Base-by-base conservation (phyloP, 2,113 vertebrate species). In the Casuarius casuarius region DNA sequence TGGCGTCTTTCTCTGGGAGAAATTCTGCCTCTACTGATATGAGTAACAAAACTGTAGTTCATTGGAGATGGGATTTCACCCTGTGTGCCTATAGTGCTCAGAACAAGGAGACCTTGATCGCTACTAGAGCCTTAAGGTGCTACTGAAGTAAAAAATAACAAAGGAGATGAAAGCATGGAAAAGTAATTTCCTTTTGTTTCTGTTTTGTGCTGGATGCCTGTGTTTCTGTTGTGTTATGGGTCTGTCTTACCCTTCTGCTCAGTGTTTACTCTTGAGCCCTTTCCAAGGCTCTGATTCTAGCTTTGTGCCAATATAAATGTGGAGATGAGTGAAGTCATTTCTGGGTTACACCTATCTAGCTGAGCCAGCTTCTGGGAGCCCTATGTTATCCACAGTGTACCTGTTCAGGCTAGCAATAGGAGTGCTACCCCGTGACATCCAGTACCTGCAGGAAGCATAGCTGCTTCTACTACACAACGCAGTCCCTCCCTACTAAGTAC, bases 201-300 rank as follows among this genome's bases (percentile, higher is more conserved):
- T 42, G 7, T 1, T 1, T 68, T 82, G 23, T 65, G n/a, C 25
- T 90, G 71, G 29, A 40, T 93, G 29, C 28, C 42, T 84, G 29
- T n/a, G 12, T 87, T 91, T 87, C 77, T 91, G n/a, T 42, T 52
- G 46, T 84, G 52, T 86, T 73, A 65, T 7, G 29, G 44, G 70
- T 40, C 58, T 87, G 13, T 49, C 19, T 90, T 65, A 58, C 38
- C 18, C 38, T 93, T 93, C 71, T 95, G 67, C 67, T 87, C 44
- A 33, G 13, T 80, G 12, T 83, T 88, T 97, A 35, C 72, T 93
- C 71, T 73, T 93, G 71, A 70, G 66, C 40, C 14, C 16, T 93
- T 93, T 94, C 88, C 92, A 90, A 85, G 78, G 29, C 26, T 22
- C 71, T 35, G 66, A 76, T 92, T 90, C 79, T 61, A 88, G 35